phyloP scores from a whole-genome alignment of 2,888 invertebrate genomes.

The Antheraea yamamai region DNA sequence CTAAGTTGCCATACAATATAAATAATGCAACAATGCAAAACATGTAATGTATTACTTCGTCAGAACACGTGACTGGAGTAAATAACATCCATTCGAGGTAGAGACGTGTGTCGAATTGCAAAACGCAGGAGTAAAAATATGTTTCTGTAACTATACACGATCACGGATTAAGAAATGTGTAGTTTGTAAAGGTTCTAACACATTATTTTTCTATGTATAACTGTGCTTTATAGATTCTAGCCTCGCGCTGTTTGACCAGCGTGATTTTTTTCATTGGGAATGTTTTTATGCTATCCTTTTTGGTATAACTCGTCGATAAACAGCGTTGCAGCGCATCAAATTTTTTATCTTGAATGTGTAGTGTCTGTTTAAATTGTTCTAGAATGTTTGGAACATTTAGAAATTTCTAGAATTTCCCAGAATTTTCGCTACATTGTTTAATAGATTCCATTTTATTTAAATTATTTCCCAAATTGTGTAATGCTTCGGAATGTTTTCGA shows the following conservation, averaged over 20 bases:
- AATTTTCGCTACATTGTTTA: no score
- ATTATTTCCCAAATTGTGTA: no score
- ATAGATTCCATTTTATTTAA: no score
- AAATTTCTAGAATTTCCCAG: not conserved
- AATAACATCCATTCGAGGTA: conserved; percentile 59
- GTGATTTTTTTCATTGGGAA: no score
- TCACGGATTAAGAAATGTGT: conserved; percentile 21
- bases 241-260: no score
- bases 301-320: no score
- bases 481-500: not conserved
- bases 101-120: conserved; percentile 56
- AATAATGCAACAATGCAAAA: conserved; percentile 74
- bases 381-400: not conserved
- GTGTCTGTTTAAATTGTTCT: not conserved
- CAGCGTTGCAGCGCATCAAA: no score
- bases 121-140: conserved; percentile 36
- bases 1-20: conserved; percentile 48
- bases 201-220: not conserved
- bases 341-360: no score
- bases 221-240: not conserved
- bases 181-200: not conserved
- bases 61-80: conserved; percentile 64
- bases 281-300: no score
- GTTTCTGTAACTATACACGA: conserved; percentile 22
- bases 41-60: conserved; percentile 64